phyloP scores from a whole-genome alignment of 2,888 invertebrate genomes.

The Melieria crassipennis region DNA sequence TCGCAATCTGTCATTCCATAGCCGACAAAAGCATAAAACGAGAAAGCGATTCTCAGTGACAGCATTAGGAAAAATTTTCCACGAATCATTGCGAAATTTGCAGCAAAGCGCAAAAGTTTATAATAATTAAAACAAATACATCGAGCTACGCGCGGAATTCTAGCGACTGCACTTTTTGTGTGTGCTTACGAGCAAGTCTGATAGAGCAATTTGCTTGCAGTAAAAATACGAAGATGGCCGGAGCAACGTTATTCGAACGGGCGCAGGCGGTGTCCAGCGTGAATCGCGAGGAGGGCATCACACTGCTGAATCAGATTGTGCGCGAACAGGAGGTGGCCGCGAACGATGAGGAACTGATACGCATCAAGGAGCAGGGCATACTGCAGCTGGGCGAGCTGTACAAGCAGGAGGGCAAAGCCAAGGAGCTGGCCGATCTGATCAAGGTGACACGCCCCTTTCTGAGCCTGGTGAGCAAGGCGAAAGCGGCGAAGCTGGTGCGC shows the following conservation, averaged over 20 bases:
- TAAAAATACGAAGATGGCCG: constrained; percentile 74
- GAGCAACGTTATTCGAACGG: constrained; percentile 89
- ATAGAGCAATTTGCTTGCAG: constrained; percentile 39
- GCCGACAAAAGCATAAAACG: constrained; percentile 49
- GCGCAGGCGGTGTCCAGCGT: constrained; percentile 80
- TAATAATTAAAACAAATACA: constrained; percentile 24
- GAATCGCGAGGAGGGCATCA: constrained; percentile 79
- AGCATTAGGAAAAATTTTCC: constrained; percentile 39
- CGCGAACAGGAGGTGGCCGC: constrained; percentile 80
- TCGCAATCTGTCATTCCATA: constrained; percentile 34
- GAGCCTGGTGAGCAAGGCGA: constrained; percentile 95
- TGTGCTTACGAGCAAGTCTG: constrained; percentile 1
- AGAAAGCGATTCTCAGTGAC: constrained; percentile 40
- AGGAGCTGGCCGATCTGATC: constrained; percentile 90
- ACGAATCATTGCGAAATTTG: constrained; percentile 44
- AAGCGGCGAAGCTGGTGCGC: constrained; percentile 97
- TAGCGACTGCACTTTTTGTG: constrained; percentile 1
- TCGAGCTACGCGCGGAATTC: neutral
- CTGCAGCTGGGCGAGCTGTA: constrained; percentile 91
- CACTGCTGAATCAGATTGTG: constrained; percentile 80
- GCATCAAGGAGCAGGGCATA: constrained; percentile 92
- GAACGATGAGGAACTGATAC: constrained; percentile 90
- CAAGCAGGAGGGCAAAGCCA: constrained; percentile 93
- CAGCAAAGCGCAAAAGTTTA: constrained; percentile 20
- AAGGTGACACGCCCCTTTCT: constrained; percentile 96